Evolutionary conservation across 2,113 vertebrate species (phyloP), one percentile per base, ranked within the genome.

Genomic region (Ameiurus melas): DNA sequence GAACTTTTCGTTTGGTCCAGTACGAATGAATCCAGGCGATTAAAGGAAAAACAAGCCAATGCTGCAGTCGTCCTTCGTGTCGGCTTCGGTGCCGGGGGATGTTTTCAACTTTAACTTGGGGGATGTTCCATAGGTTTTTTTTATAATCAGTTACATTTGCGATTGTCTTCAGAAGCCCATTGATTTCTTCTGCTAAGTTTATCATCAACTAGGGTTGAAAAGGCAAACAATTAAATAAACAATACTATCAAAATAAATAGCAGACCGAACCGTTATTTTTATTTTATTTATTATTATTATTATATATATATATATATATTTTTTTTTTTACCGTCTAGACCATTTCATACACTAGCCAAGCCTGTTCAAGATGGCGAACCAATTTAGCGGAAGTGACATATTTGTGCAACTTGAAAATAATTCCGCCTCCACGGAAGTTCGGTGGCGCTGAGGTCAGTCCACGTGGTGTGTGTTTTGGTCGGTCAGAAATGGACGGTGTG

Each of bases 301-400:
- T 43, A 6, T 43, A 5, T 51, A 10, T 87, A n/a, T n/a, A n/a
- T n/a, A n/a, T n/a, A n/a, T n/a, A n/a, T n/a, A n/a, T n/a, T n/a
- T n/a, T n/a, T n/a, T 88, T 90, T 86, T 84, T 62, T 30, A 89
- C 82, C 82, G 77, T 89, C 93, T 93, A 94, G 94, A 95, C 94
- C 94, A 94, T 95, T 89, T 89, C 87, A 95, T 93, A 93, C 88
- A 92, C 92, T 89, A 92, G 90, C 94, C 92, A 93, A 92, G 94
- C 95, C 95, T 94, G 95, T 94, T 95, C 96, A 97, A 97, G 95
- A 96, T 96, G 96, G 96, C 96, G 96, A 93, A 95, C 93, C 94
- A 95, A 95, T 95, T 95, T 94, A 94, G 93, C 96, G 96, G 96
- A 97, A 96, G 94, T 96, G 96, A 96, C 96, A 95, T 95, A 91